Conservation (phyloP, 2,888 invertebrate species). For the Oscheius myriophilus region DNA sequence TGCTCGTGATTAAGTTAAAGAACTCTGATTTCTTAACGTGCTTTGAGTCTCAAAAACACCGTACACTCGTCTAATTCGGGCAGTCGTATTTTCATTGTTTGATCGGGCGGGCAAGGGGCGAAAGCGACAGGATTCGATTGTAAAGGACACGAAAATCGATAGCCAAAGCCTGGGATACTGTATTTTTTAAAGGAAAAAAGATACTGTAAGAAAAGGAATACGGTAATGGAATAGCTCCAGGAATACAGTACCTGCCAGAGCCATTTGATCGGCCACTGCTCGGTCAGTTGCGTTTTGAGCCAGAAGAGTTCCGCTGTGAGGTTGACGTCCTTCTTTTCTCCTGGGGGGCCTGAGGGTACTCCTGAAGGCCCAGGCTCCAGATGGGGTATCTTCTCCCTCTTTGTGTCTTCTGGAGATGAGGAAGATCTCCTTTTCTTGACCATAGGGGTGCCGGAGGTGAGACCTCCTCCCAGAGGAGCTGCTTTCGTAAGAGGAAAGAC, state of each 20-base stretch:
- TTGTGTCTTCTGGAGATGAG: slow-evolving; percentile 43
- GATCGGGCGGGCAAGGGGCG: too few relatives aligned
- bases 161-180: too few relatives aligned
- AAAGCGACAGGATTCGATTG: too few relatives aligned
- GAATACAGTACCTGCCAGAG: slow-evolving; percentile 50
- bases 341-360: background rate
- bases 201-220: too few relatives aligned
- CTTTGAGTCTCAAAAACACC: too few relatives aligned
- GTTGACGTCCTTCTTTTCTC: slow-evolving; percentile 48
- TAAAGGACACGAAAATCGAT: too few relatives aligned
- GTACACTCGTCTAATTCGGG: too few relatives aligned
- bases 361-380: slow-evolving; percentile 26
- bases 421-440: slow-evolving; percentile 50
- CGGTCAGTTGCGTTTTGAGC: slow-evolving; percentile 56
- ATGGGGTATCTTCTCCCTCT: slow-evolving; percentile 43
- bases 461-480: slow-evolving; percentile 31
- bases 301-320: slow-evolving; percentile 62
- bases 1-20: too few relatives aligned
- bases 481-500: slow-evolving; percentile 26
- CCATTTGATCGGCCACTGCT: slow-evolving; percentile 59
- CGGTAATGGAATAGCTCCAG: too few relatives aligned
- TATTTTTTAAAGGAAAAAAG: too few relatives aligned
- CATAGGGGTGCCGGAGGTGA: slow-evolving; percentile 41
- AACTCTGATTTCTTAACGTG: too few relatives aligned
- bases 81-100: too few relatives aligned